Percentiles rank a stretch among this genome's conserved stretches.
phyloP scores from a whole-genome alignment of 2,797 vertebrate genomes.

The Aphelocoma californica region DNA sequence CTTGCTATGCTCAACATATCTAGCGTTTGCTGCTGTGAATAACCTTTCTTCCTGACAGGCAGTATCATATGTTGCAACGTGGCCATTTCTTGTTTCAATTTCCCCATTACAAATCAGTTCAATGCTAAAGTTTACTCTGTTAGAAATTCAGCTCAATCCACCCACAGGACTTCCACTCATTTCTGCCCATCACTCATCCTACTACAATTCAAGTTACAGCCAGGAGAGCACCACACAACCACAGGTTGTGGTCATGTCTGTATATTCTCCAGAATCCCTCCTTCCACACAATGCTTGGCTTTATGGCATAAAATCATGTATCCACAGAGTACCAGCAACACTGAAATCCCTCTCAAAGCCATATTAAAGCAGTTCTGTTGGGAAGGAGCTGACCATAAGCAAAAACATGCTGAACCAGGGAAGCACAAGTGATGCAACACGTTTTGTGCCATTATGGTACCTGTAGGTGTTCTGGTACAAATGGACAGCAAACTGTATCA shows the following conservation, averaged over 20 bases:
- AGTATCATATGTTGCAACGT: accelerated
- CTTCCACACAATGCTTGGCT: not conserved
- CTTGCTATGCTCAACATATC: accelerated
- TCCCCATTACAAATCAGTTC: not conserved
- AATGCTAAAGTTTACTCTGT: not conserved
- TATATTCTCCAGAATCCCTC: not conserved
- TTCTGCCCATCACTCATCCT: not conserved
- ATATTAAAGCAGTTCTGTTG: not conserved
- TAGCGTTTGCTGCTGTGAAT: not conserved
- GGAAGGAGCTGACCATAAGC: not conserved
- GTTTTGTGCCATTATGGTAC: not conserved
- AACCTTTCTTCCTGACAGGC: not conserved
- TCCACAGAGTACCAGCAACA: not conserved
- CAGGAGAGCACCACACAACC: not conserved
- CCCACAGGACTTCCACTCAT: not conserved
- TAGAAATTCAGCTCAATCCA: not conserved
- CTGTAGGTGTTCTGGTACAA: not conserved
- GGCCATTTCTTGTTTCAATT: not conserved
- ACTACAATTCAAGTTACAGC: not conserved
- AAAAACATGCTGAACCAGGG: not conserved
- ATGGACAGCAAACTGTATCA: not conserved
- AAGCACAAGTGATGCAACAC: not conserved
- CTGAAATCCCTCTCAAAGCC: not conserved
- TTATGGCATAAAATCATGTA: not conserved
- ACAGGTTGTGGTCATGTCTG: accelerated